Conservation (phyloP, 2,797 vertebrate genomes). For the Pipistrellus pipistrellus region DNA sequence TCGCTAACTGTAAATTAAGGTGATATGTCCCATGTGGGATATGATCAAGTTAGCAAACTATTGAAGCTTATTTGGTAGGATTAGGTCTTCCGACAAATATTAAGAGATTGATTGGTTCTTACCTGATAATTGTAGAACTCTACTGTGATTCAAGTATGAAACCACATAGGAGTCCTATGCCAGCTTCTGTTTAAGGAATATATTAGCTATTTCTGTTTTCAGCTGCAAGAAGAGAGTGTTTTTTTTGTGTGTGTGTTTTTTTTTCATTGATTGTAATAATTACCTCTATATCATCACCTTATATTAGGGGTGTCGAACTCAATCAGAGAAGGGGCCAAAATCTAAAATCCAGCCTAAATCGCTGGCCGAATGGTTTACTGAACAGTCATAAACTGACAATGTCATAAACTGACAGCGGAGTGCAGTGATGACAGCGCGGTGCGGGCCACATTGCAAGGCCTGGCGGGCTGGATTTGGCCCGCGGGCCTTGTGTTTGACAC, state of each 20-base stretch:
- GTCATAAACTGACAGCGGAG: too few relatives aligned
- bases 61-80: background rate
- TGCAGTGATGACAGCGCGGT: too few relatives aligned
- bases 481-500: too few relatives aligned
- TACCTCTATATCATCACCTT: background rate
- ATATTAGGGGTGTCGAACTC: too few relatives aligned
- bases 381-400: too few relatives aligned
- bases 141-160: background rate
- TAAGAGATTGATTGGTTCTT: conserved; percentile 26
- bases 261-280: background rate
- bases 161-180: background rate
- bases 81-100: conserved; percentile 6
- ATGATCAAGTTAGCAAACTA: background rate
- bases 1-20: background rate
- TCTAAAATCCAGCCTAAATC: too few relatives aligned
- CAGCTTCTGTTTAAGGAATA: background rate
- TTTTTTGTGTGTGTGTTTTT: background rate
- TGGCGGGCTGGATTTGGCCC: too few relatives aligned
- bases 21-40: background rate
- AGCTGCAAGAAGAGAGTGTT: background rate
- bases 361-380: too few relatives aligned
- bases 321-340: too few relatives aligned
- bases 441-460: too few relatives aligned
- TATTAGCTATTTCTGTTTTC: background rate
- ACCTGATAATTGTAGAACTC: background rate